phyloP scores from a whole-genome alignment of 2,797 vertebrate genomes.

The Neosilurus hyrtlii region DNA sequence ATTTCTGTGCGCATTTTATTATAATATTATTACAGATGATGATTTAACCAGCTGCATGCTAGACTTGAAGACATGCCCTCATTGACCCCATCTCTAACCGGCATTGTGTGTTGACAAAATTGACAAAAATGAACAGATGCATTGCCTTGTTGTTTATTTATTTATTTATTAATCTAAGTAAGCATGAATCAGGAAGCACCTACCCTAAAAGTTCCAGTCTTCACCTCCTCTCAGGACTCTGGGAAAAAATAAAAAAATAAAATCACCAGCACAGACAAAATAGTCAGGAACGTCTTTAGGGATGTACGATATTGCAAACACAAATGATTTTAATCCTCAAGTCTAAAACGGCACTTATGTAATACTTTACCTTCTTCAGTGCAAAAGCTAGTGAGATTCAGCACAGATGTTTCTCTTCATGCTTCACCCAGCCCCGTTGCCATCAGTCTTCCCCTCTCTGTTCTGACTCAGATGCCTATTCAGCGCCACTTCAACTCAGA shows the following conservation, averaged over 20 bases:
- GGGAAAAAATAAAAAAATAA: neutral
- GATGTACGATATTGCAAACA: no score
- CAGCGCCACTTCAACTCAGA: neutral
- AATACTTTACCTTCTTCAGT: conserved; percentile 44
- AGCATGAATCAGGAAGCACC: neutral
- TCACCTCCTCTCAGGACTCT: neutral
- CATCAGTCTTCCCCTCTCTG: neutral
- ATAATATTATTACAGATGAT: neutral
- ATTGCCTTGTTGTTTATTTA: neutral
- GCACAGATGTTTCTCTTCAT: conserved; percentile 28
- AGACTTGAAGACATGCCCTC: conserved; percentile 21
- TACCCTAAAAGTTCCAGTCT: neutral
- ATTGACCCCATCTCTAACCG: conserved; percentile 19
- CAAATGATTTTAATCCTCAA: neutral
- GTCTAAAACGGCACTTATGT: neutral
- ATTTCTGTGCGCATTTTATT: neutral
- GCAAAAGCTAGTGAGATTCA: neutral
- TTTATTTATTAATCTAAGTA: neutral
- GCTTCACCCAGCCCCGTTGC: conserved; percentile 1
- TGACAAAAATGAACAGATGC: conserved; percentile 24
- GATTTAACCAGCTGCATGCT: neutral
- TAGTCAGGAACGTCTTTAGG: neutral
- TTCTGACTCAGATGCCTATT: neutral
- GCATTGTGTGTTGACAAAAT: neutral
- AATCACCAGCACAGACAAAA: neutral